Evolutionary conservation across 2,797 vertebrate species (phyloP).

Genomic region (Notolepis coatsorum): DNA sequence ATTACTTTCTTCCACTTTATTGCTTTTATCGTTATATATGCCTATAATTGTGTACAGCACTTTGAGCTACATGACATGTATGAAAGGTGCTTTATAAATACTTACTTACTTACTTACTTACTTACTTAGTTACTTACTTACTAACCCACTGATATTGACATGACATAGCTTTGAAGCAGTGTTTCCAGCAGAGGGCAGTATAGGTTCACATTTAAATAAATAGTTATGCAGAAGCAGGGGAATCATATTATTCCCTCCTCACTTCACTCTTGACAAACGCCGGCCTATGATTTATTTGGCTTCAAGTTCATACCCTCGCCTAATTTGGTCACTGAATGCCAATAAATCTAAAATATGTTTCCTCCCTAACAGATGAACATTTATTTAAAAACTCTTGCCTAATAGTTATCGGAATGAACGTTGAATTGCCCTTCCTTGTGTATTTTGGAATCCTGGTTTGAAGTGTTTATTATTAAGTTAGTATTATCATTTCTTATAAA

Average conservation of each 20-base stretch:
- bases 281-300: neutral
- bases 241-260: too few species aligned
- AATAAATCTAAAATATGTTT: neutral
- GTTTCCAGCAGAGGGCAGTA: conserved; percentile 78
- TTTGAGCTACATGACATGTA: too few species aligned
- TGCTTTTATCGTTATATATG: too few species aligned
- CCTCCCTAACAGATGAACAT: neutral
- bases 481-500: neutral
- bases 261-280: neutral
- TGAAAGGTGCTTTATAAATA: too few species aligned
- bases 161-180: neutral
- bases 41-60: too few species aligned
- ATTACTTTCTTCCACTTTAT: too few species aligned
- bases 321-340: neutral
- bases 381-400: neutral
- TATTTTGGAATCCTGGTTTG: neutral
- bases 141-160: neutral
- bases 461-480: conserved; percentile 12
- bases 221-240: neutral
- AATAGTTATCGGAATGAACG: neutral
- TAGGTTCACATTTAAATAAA: conserved; percentile 40
- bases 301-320: neutral
- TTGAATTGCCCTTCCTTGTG: neutral
- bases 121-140: too few species aligned
- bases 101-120: too few species aligned